phyloP scores from a whole-genome alignment of 2,797 vertebrate species.

The Parambassis ranga region DNA sequence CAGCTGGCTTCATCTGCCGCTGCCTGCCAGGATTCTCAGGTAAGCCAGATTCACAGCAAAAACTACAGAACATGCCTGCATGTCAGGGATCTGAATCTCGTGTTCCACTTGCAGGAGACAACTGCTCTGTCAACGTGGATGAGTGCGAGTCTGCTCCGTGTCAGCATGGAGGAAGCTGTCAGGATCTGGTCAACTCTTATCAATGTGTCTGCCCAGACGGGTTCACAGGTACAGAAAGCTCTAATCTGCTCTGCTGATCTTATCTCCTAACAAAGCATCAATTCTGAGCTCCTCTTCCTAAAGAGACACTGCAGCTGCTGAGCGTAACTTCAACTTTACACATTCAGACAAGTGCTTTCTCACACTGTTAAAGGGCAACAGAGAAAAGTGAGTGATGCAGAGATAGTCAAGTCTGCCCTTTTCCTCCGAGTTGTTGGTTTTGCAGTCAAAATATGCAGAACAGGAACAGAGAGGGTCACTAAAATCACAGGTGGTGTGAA shows the following conservation, averaged over 20 bases:
- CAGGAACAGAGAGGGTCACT: too few species aligned
- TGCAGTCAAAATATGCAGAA: too few species aligned
- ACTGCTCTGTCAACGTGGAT: conserved; percentile 85
- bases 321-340: too few species aligned
- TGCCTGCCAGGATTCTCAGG: conserved; percentile 89
- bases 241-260: conserved; percentile 17
- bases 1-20: conserved; percentile 87
- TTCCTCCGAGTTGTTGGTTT: too few species aligned
- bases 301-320: not conserved
- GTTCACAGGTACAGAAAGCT: conserved; percentile 84
- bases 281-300: not conserved
- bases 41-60: conserved; percentile 55
- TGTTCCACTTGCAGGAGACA: conserved; percentile 79
- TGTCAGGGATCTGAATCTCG: not conserved
- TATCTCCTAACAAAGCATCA: conserved; percentile 10
- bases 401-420: too few species aligned
- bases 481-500: too few species aligned
- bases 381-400: too few species aligned
- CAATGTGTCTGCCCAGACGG: conserved; percentile 85
- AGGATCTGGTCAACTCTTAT: conserved; percentile 85
- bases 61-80: too few species aligned
- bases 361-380: too few species aligned
- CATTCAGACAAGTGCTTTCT: too few species aligned
- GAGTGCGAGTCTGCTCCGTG: conserved; percentile 90
- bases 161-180: conserved; percentile 83